Evolutionary conservation across 1,140 invertebrate genomes (phyloP).

Genomic region (Eupristina koningsbergeri): DNA sequence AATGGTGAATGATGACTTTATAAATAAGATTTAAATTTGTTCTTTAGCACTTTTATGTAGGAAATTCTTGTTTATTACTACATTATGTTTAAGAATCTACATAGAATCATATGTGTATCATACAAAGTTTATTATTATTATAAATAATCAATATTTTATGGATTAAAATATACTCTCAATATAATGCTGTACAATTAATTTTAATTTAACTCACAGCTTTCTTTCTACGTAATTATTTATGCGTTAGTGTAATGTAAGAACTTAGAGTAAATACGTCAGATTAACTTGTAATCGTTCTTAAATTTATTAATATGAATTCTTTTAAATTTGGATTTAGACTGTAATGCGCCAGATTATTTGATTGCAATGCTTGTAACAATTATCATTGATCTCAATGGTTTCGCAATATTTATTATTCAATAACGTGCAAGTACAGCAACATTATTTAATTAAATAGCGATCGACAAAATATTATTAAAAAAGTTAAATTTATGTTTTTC

Average conservation of each 20-base stretch:
- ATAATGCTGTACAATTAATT: neutral
- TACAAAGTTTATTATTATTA: too few species aligned
- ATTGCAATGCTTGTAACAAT: neutral
- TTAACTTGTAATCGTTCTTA: neutral
- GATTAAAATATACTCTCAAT: neutral
- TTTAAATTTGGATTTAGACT: neutral
- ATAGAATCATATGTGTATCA: too few species aligned
- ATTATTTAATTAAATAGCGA: neutral
- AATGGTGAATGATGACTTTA: neutral
- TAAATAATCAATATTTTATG: neutral
- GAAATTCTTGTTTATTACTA: too few species aligned
- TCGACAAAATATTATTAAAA: too few species aligned
- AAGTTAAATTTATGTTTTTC: too few species aligned
- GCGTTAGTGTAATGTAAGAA: too few species aligned
- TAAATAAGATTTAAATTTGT: slow-evolving; percentile 23
- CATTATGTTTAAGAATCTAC: too few species aligned
- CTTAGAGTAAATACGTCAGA: neutral
- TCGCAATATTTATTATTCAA: neutral
- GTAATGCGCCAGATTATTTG: neutral
- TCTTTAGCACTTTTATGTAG: neutral
- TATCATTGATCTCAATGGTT: too few species aligned
- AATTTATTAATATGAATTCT: neutral
- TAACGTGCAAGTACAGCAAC: neutral
- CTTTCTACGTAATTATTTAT: neutral
- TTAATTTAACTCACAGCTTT: neutral